Evolutionary conservation across 2,797 vertebrate genomes (phyloP).

Genomic region (Paedocypris micromegethes): DNA sequence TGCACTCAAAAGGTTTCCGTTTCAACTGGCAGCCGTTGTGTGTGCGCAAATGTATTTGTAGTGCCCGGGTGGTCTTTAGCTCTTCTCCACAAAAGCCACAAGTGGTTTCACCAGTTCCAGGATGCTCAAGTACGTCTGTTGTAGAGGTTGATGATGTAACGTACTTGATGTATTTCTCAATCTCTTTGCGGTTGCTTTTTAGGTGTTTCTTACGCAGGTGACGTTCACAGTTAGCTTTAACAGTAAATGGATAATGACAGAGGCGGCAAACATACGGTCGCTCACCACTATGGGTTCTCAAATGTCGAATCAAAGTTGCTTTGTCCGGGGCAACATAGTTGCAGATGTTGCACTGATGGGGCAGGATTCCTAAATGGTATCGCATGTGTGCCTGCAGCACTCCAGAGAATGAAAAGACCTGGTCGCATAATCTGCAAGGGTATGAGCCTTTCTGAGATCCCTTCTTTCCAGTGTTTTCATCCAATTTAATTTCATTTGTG

Average conservation of each 20-base stretch:
- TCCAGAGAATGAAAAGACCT: constrained; percentile 86
- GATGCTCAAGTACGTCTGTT: constrained; percentile 74
- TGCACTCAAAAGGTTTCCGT: constrained; percentile 89
- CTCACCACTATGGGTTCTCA: constrained; percentile 94
- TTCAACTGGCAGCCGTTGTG: constrained; percentile 80
- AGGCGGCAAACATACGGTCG: constrained; percentile 92
- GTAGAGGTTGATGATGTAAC: constrained; percentile 72
- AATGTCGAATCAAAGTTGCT: constrained; percentile 89
- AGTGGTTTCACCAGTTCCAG: constrained; percentile 70
- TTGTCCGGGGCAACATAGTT: constrained; percentile 95
- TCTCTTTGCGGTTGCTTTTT: constrained; percentile 92
- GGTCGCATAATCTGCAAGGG: constrained; percentile 88
- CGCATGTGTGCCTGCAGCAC: constrained; percentile 89
- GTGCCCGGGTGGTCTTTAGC: constrained; percentile 82
- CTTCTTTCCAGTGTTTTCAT: constrained; percentile 67
- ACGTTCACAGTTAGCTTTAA: constrained; percentile 97
- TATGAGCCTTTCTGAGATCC: constrained; percentile 70
- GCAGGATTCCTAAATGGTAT: constrained; percentile 87
- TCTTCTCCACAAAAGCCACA: constrained; percentile 87
- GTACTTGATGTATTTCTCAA: constrained; percentile 95
- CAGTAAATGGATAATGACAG: constrained; percentile 95
- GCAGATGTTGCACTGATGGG: constrained; percentile 95
- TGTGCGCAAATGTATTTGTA: constrained; percentile 88
- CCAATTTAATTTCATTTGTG: constrained; percentile 72
- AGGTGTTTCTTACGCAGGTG: constrained; percentile 95